Base-by-base conservation (phyloP, 2,888 invertebrate species). In the Pantelozetes paolii region DNA sequence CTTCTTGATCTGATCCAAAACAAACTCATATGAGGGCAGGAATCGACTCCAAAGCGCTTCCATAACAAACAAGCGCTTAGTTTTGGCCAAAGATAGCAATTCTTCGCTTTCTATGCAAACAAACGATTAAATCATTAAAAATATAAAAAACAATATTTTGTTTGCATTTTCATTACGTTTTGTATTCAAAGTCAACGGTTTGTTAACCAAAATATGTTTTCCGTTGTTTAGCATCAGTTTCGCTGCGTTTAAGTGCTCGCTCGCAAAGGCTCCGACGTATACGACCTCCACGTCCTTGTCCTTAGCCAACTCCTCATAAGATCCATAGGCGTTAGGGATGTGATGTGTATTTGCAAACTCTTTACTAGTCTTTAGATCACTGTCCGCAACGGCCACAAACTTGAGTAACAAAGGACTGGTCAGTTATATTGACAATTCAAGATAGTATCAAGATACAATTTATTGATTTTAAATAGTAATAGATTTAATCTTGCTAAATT, bases 41-140 rank as follows among this genome's bases (percentile, higher is more conserved):
- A 87, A 92, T 45, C 94, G 85, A 0, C 90, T 90, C 94, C 94
- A 95, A n/a, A 92, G 85, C 0, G 89, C 94, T 78, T 93, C 93
- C 91, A 92, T 91, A 0, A 92, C 81, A 80, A 93, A 92, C 0
- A 89, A 81, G 8, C 89, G 89, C 79, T 89, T 89, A 36, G 85
- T 82, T 79, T 85, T 86, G 0, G 94, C 92, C 42, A 82, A 79
- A 11, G 81, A 78, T 0, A 92, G 83, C 59, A 96, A 83, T 77
- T 88, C 87, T 76, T 86, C 84, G 0, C 89, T 86, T 82, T 94
- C 89, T 79, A 89, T 89, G 8, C 6, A 64, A 3, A 9, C 6
- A 40, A 13, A 40, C 13, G 71, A 36, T 50, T 18, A 6, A 71
- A 30, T 6, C 15, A 57, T 18, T n/a, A n/a, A n/a, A n/a, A n/a